These are phyloP conservation scores for Anthopleura xanthogrammica DNA, from an alignment of 92 coral and sea anemone genomes.

Conservation along the genomic window DNA sequence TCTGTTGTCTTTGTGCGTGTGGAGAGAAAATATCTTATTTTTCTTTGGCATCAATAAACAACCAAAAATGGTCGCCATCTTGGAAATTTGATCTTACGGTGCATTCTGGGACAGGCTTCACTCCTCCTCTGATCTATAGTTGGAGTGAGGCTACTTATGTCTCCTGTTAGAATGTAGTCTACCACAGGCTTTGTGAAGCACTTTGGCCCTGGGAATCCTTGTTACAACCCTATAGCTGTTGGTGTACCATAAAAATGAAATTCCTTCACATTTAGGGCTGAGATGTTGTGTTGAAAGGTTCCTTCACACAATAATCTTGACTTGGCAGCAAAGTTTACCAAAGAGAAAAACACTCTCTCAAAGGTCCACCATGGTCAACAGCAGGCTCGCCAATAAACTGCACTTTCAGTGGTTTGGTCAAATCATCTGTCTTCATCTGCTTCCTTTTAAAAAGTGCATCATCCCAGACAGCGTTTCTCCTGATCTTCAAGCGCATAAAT, in stretches of 20 bases:
- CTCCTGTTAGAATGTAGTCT: slow-evolving; percentile 37
- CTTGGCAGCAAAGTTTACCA: slow-evolving; percentile 17
- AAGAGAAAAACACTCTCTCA: slow-evolving; percentile 16
- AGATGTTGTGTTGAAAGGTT: slow-evolving; percentile 37
- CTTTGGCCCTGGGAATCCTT: slow-evolving; percentile 47
- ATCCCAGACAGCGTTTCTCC: slow-evolving; percentile 45
- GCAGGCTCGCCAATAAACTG: slow-evolving; percentile 33
- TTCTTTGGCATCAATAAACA: no score
- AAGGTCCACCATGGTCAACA: slow-evolving; percentile 28
- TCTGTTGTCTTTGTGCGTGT: no score
- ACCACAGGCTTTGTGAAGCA: slow-evolving; percentile 42
- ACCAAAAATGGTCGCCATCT: no score
- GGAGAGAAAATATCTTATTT: no score
- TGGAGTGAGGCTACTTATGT: slow-evolving; percentile 40
- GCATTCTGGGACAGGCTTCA: slow-evolving; percentile 31
- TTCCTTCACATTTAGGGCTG: slow-evolving; percentile 19
- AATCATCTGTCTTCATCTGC: background rate
- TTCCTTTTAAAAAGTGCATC: slow-evolving; percentile 16
- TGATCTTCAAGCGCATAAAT: slow-evolving; percentile 41
- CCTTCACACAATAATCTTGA: slow-evolving; percentile 16
- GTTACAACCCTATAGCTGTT: slow-evolving; percentile 39
- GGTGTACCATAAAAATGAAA: slow-evolving; percentile 25
- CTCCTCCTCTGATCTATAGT: slow-evolving; percentile 32
- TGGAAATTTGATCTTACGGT: no score
- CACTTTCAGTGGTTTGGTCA: slow-evolving; percentile 22